phyloP scores from a whole-genome alignment of 2,888 invertebrate genomes.

The Meta bourneti region DNA sequence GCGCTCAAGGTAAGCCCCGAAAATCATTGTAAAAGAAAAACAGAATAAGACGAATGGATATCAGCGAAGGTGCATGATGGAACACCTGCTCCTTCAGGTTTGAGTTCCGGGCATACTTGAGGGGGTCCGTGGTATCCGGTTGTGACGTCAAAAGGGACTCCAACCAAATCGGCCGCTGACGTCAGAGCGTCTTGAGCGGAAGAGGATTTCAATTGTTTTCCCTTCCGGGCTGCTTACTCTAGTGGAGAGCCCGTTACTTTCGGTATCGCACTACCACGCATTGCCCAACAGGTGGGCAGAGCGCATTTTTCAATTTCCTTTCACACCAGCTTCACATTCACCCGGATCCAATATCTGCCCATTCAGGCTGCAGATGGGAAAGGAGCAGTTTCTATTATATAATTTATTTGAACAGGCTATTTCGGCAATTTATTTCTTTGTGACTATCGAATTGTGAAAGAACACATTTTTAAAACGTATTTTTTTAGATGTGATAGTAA shows the following conservation, averaged over 20 bases:
- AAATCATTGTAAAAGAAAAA: too few relatives aligned
- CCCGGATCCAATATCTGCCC: not conserved
- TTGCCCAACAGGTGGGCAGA: not conserved
- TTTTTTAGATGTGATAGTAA: too few relatives aligned
- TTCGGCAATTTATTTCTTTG: too few relatives aligned
- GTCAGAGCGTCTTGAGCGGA: constrained; percentile 13
- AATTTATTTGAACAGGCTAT: too few relatives aligned
- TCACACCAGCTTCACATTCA: not conserved
- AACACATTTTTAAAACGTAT: too few relatives aligned
- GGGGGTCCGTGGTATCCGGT: not conserved
- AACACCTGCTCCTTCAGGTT: not conserved
- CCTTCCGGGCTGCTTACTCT: constrained; percentile 26
- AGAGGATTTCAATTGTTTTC: constrained; percentile 2
- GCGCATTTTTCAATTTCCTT: not conserved
- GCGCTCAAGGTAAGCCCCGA: too few relatives aligned
- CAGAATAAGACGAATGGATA: too few relatives aligned
- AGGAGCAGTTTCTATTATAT: too few relatives aligned
- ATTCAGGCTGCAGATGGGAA: too few relatives aligned
- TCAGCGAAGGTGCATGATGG: too few relatives aligned
- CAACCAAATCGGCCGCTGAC: constrained; percentile 27
- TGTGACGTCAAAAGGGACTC: not conserved
- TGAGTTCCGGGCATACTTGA: constrained; percentile 52
- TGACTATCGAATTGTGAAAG: too few relatives aligned
- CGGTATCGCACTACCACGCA: not conserved
- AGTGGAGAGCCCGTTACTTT: not conserved